phyloP scores from a whole-genome alignment of 2,888 invertebrate species.

The Bombylius major region DNA sequence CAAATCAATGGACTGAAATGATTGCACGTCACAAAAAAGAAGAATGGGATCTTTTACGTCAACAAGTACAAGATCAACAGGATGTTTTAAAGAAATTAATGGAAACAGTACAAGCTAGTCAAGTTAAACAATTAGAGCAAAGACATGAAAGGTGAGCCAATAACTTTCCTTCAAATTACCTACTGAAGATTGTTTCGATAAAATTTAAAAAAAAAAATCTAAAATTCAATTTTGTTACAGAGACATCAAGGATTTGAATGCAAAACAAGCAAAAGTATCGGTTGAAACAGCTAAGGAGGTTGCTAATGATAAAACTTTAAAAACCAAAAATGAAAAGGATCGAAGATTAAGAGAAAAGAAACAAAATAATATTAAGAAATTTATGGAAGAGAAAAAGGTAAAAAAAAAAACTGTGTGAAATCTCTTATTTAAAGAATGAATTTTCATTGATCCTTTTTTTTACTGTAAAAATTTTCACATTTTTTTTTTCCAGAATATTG shows the following conservation, averaged over 20 bases:
- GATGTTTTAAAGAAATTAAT: slow-evolving; percentile 61
- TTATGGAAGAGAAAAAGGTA: slow-evolving; percentile 86
- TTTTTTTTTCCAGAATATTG: slow-evolving; percentile 44
- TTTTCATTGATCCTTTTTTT: not conserved
- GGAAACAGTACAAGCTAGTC: slow-evolving; percentile 65
- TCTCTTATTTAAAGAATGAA: not conserved
- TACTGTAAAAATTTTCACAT: slow-evolving; percentile 6
- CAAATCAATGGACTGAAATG: slow-evolving; percentile 87
- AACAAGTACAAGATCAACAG: slow-evolving; percentile 74
- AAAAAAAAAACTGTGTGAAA: not conserved
- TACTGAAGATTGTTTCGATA: too few species aligned
- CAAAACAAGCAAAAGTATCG: slow-evolving; percentile 87
- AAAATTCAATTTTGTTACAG: slow-evolving; percentile 35
- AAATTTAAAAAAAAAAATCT: too few species aligned
- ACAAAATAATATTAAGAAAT: slow-evolving; percentile 94
- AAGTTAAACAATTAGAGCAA: slow-evolving; percentile 79
- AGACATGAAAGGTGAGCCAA: slow-evolving; percentile 55
- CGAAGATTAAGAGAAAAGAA: slow-evolving; percentile 86
- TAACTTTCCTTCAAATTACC: too few species aligned
- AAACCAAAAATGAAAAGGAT: slow-evolving; percentile 95
- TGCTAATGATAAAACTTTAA: slow-evolving; percentile 86
- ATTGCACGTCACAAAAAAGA: slow-evolving; percentile 70
- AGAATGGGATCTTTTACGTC: slow-evolving; percentile 68
- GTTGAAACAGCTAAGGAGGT: slow-evolving; percentile 96
- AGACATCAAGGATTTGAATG: slow-evolving; percentile 92